Evolutionary conservation across 2,888 invertebrate species (phyloP), one percentile per base, ranked within the genome.

Genomic region (Amiota communis): DNA sequence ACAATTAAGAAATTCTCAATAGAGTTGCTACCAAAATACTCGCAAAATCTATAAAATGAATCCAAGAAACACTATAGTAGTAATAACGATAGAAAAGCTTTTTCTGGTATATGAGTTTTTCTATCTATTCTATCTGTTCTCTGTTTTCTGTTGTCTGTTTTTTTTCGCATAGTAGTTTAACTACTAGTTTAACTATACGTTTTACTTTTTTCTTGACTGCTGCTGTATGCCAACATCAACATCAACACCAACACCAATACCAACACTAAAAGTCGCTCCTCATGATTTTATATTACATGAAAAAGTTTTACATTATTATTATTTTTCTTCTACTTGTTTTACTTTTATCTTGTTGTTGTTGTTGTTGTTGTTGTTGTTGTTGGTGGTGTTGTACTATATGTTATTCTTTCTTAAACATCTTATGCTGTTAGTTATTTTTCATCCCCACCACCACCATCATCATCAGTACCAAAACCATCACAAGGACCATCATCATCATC

Each of bases 241-340:
- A n/a, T n/a, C n/a, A n/a, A n/a, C n/a, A n/a, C n/a, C n/a, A n/a
- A n/a, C n/a, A 23, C 23, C 23, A 23, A 23, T 3, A 23, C 23
- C 23, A 23, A 23, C 23, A 3, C 23, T 23, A 23, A 23, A 23
- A 3, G n/a, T n/a, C n/a, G n/a, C n/a, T n/a, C n/a, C n/a, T 23
- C 3, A 23, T 23, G 23, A 23, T 23, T 23, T 23, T 23, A 23
- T 23, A 74, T 78, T 78, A 53, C 23, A 46, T 63, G 74, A 71
- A 74, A 78, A 76, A 72, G 76, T 76, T 72, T 78, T 73, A 72
- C 72, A 73, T 69, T 73, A 72, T 78, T 74, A 72, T 67, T 10
- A 47, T 70, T 57, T 20, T 67, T 61, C 36, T 65, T 73, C 23
- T 9, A 11, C 61, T 71, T 36, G 70, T 48, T 65, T 67, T 20